Evolutionary conservation across 2,797 vertebrate genomes (phyloP), one percentile per base, ranked within the genome.

Genomic region (Spinus pinus): DNA sequence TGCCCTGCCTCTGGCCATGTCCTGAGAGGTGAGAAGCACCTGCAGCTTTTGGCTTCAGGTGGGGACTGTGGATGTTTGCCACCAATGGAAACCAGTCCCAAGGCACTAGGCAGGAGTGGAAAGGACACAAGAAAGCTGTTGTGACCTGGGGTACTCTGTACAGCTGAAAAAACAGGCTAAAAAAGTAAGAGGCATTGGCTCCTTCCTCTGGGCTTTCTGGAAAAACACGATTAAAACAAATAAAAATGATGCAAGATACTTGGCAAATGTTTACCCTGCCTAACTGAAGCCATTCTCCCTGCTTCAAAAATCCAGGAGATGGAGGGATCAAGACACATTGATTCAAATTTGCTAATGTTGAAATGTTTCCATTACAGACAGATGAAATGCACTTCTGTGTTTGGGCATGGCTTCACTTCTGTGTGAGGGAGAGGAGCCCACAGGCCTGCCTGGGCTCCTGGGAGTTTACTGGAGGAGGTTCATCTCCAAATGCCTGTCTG

Each of bases 61-160:
- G 60, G 86, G 91, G 92, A 95, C 84, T 91, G 56, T 79, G 81
- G 60, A 60, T 91, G 60, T 70, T 89, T 31, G 67, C 41, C 84
- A 92, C 23, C 73, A 62, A 44, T 13, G 54, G 81, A 92, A 74
- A 89, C 70, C 70, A 90, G 95, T 93, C 91, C 94, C 91, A 96
- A 97, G 94, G 94, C 95, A 96, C 89, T 66, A 91, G 93, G 89
- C 92, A 96, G 95, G 87, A 94, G 58, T 1, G 2, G 39, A 87
- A 87, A 89, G 58, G 85, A 79, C 58, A 27, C 42, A 83, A 86
- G 75, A 81, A 72, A 81, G 67, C 20, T 80, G 8, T 56, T 82
- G 58, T 75, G 46, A 87, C 24, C 58, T 57, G 41, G 67, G 8
- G 9, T 78, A 66, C 22, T 37, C 77, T 39, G 16, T 39, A 78